phyloP scores from a whole-genome alignment of 2,113 vertebrate genomes.

The Leucopternis melanops region DNA sequence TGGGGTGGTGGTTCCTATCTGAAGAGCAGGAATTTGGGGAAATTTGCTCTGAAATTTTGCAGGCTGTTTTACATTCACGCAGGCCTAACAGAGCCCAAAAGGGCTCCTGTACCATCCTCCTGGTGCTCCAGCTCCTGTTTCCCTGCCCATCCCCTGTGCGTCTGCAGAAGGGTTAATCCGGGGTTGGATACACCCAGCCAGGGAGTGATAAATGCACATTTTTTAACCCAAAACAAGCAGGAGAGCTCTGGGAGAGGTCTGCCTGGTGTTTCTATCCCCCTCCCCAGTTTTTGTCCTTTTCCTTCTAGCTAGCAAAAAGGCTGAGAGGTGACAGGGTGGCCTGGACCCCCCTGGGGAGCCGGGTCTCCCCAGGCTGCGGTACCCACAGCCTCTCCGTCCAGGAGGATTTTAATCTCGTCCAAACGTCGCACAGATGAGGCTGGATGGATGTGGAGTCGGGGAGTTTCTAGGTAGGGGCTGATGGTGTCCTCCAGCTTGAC shows the following conservation, averaged over 20 bases:
- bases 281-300: background rate
- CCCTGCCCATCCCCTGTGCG: too few relatives aligned
- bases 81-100: background rate
- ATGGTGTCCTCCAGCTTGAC: background rate
- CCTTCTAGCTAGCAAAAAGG: background rate
- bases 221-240: background rate
- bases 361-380: too few relatives aligned
- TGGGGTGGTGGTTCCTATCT: accelerated
- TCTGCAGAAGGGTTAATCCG: accelerated
- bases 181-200: background rate
- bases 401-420: background rate
- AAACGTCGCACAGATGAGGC: accelerated
- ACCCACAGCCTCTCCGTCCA: background rate
- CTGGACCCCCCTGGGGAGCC: too few relatives aligned
- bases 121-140: background rate
- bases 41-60: background rate
- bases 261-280: background rate
- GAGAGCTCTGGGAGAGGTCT: background rate
- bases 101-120: background rate
- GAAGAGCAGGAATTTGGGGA: background rate
- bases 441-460: background rate
- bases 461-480: too few relatives aligned
- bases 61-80: background rate
- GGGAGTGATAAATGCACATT: accelerated
- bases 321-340: background rate